These are phyloP conservation scores for Notechis scutatus DNA, from an alignment of 2,113 vertebrate genomes.

Conservation along the genomic window DNA sequence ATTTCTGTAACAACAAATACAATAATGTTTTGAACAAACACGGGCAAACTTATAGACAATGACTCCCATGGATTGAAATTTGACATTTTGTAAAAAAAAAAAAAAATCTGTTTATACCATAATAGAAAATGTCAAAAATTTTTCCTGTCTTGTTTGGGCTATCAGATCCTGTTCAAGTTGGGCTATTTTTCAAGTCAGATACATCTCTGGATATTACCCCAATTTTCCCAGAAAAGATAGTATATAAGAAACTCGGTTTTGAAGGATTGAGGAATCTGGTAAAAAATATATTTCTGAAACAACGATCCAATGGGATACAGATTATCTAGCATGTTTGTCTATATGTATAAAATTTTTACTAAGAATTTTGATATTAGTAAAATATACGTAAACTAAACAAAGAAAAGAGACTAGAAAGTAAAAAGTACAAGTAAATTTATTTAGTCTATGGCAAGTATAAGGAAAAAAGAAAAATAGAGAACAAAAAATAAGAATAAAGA, in stretches of 20 bases:
- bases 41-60: background rate
- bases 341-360: background rate
- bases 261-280: background rate
- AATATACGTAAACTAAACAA: background rate
- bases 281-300: background rate
- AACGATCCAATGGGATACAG: background rate
- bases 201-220: background rate
- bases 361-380: background rate
- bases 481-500: background rate
- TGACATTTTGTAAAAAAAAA: background rate
- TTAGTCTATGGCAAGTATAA: background rate
- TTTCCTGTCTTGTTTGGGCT: background rate
- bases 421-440: background rate
- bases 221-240: background rate
- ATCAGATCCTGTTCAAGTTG: background rate
- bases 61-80: background rate
- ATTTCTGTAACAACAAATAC: background rate
- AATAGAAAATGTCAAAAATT: background rate
- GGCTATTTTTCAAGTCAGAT: background rate
- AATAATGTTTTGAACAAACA: background rate
- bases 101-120: background rate
- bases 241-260: background rate
- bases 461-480: background rate
- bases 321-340: background rate
- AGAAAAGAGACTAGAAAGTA: background rate